Conservation (phyloP, 2,113 vertebrate species). For the Cranoglanis bouderius region DNA sequence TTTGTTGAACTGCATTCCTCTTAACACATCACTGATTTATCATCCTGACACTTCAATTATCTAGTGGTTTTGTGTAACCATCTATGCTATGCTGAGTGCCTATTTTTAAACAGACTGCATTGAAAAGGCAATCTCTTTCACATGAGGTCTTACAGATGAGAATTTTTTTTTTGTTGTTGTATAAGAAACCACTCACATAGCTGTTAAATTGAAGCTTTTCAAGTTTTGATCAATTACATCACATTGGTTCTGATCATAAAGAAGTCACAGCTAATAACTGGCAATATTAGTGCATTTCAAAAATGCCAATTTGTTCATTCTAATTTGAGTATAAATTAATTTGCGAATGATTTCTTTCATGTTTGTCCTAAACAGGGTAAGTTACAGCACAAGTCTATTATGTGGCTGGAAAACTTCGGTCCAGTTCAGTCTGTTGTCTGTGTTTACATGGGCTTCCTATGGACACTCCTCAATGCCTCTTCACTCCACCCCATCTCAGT, state of each 20-base stretch:
- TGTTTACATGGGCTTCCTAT: neutral
- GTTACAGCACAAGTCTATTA: neutral
- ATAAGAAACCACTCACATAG: slow-evolving; percentile 9
- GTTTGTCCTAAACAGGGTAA: neutral
- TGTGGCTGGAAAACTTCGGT: neutral
- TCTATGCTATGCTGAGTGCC: neutral
- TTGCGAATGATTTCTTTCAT: neutral
- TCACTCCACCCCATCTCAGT: neutral
- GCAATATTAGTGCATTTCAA: neutral
- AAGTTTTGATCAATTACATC: slow-evolving; percentile 10
- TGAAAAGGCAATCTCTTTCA: slow-evolving; percentile 36
- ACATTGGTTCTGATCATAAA: neutral
- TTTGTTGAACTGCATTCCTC: slow-evolving; percentile 20
- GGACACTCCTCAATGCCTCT: neutral
- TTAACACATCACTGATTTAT: slow-evolving; percentile 44
- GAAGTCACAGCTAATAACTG: neutral
- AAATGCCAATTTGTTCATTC: neutral
- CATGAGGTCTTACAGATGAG: neutral
- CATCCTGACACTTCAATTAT: slow-evolving; percentile 41
- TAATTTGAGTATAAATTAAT: neutral
- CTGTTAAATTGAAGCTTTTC: neutral
- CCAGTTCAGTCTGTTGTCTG: neutral
- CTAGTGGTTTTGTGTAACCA: slow-evolving; percentile 12
- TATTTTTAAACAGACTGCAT: slow-evolving; percentile 29
- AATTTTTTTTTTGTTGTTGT: neutral